These are phyloP conservation scores for Heliconius congener DNA, from an alignment of 1,140 invertebrate species.

Conservation along the genomic window DNA sequence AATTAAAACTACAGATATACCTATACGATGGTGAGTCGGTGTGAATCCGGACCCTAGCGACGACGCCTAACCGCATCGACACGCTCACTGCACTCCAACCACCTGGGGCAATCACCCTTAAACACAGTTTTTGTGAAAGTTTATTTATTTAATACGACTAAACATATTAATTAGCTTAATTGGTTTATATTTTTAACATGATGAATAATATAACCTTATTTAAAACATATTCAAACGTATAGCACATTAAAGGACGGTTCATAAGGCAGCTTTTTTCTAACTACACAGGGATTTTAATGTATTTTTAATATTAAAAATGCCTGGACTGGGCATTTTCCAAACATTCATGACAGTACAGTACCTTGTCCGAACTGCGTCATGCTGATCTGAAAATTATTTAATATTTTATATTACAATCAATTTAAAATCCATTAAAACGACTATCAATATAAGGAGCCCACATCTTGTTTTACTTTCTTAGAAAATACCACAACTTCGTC, in stretches of 20 bases:
- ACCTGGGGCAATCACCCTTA: conserved; percentile 28
- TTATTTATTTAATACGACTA: not conserved
- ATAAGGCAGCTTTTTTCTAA: too few species aligned
- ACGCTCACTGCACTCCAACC: conserved; percentile 11
- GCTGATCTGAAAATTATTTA: too few species aligned
- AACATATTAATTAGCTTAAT: not conserved
- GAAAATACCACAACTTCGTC: not conserved
- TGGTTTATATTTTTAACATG: not conserved
- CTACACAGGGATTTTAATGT: too few species aligned
- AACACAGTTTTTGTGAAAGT: not conserved
- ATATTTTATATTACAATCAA: not conserved
- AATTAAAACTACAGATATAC: too few species aligned
- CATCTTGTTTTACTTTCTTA: not conserved
- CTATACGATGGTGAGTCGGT: not conserved
- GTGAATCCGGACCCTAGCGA: conserved; percentile 20
- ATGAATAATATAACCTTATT: not conserved
- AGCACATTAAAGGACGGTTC: not conserved
- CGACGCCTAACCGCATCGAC: conserved; percentile 16
- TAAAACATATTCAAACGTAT: not conserved
- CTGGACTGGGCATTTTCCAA: too few species aligned
- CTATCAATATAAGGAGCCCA: not conserved
- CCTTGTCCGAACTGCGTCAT: too few species aligned
- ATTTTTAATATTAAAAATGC: too few species aligned
- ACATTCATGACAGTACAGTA: too few species aligned
- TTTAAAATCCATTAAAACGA: not conserved